Evolutionary conservation across 2,113 vertebrate genomes (phyloP).

Genomic region (Fulica atra): DNA sequence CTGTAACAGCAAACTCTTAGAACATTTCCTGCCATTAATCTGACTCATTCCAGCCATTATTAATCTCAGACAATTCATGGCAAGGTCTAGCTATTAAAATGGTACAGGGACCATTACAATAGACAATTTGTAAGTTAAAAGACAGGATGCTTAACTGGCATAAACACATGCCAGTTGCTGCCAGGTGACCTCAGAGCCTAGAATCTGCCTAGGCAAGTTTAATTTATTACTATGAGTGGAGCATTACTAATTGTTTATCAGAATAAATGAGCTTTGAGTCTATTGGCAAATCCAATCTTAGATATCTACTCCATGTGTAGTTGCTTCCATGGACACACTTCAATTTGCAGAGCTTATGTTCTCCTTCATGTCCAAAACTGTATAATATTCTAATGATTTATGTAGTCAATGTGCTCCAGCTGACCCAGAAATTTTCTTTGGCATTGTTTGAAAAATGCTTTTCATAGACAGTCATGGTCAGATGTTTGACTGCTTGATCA

Average conservation of each 20-base stretch:
- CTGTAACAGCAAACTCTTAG: background rate
- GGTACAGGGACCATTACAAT: background rate
- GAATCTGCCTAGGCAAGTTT: background rate
- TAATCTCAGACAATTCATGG: background rate
- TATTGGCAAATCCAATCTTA: background rate
- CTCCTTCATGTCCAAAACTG: background rate
- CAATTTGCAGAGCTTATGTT: background rate
- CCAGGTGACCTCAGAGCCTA: background rate
- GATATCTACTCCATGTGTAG: background rate
- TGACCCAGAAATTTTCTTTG: background rate
- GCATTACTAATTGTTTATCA: background rate
- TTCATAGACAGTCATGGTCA: background rate
- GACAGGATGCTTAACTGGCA: background rate
- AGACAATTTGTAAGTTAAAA: background rate
- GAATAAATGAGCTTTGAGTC: background rate
- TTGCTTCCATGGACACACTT: background rate
- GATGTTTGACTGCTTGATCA: background rate
- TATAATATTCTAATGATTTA: fast-evolving
- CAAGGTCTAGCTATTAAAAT: background rate
- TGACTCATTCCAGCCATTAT: background rate
- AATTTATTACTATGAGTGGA: background rate
- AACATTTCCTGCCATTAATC: background rate
- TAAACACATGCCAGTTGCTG: background rate
- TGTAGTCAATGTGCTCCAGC: background rate
- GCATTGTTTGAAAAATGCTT: background rate